Evolutionary conservation across 2,797 vertebrate genomes (phyloP).

Genomic region (Epinephelus malabaricus): DNA sequence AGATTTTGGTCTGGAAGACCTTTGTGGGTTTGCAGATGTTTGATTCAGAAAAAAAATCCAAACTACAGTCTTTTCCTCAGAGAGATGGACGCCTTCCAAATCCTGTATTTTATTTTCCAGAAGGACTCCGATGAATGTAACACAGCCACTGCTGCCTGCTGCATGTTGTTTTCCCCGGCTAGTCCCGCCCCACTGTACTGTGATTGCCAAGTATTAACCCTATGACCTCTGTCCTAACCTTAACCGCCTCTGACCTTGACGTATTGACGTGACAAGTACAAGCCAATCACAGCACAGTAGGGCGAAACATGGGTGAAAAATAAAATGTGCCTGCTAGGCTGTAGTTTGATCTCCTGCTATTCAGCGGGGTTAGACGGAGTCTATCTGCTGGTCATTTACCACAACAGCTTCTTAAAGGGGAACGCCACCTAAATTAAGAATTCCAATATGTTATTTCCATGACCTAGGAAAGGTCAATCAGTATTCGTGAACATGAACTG

Average conservation of each 20-base stretch:
- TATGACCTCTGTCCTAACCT: no score
- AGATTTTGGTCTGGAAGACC: conserved; percentile 32
- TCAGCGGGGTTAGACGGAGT: conserved; percentile 35
- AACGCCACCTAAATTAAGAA: no score
- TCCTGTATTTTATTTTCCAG: conserved; percentile 29
- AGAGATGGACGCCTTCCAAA: conserved; percentile 26
- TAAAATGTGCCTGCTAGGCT: conserved; percentile 36
- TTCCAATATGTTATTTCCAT: no score
- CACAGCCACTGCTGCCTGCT: conserved; percentile 49
- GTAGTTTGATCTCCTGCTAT: conserved; percentile 40
- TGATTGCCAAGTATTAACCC: no score
- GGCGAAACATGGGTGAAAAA: no score
- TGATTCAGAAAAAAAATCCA: conserved; percentile 29
- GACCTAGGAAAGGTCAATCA: no score
- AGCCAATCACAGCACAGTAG: no score
- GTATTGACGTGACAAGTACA: no score
- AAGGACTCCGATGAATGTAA: conserved; percentile 73
- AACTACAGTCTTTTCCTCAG: conserved; percentile 28
- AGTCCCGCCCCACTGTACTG: no score
- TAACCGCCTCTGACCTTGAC: no score
- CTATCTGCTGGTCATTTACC: conserved; percentile 49
- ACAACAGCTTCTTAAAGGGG: conserved; percentile 45
- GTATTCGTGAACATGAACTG: no score
- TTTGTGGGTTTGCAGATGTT: conserved; percentile 32
- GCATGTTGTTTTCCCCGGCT: not conserved